phyloP scores from a whole-genome alignment of 2,888 invertebrate genomes.

The Scaptomyza reducta region DNA sequence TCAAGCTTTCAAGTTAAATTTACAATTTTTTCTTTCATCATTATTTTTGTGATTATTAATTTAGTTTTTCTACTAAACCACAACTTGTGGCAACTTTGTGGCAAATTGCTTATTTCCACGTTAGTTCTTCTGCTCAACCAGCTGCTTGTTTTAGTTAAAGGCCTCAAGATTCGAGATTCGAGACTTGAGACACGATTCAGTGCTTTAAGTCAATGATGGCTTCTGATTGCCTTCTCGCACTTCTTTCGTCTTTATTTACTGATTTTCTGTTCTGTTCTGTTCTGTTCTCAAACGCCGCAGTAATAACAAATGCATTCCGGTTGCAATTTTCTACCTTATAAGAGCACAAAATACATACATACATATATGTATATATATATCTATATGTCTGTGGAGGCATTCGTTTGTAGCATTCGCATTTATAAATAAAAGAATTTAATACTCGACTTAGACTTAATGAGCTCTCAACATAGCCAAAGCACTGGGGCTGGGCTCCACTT shows the following conservation, averaged over 20 bases:
- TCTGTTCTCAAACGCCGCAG: no score
- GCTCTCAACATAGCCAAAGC: slow-evolving; percentile 24
- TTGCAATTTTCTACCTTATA: slow-evolving; percentile 74
- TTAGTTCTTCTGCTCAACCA: slow-evolving; percentile 1
- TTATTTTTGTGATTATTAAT: background rate
- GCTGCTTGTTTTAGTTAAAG: slow-evolving; percentile 8
- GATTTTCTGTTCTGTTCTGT: slow-evolving; percentile 31
- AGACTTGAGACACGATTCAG: slow-evolving; percentile 21
- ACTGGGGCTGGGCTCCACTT: slow-evolving; percentile 20
- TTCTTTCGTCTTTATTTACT: slow-evolving; percentile 21
- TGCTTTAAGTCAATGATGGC: slow-evolving; percentile 21
- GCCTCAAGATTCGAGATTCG: background rate
- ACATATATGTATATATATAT: slow-evolving; percentile 5
- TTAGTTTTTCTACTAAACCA: background rate
- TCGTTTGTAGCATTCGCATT: slow-evolving; percentile 40
- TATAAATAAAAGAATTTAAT: slow-evolving; percentile 71
- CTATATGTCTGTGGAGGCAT: slow-evolving; percentile 38
- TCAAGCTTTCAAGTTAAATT: no score
- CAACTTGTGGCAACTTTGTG: background rate
- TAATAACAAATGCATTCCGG: slow-evolving; percentile 65
- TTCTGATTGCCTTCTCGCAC: slow-evolving; percentile 29
- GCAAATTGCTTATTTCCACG: slow-evolving; percentile 2
- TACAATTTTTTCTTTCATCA: no score
- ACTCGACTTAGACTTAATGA: slow-evolving; percentile 67
- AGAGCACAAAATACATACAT: slow-evolving; percentile 43